Conservation (phyloP, 2,797 vertebrate genomes). For the Paguma larvata region DNA sequence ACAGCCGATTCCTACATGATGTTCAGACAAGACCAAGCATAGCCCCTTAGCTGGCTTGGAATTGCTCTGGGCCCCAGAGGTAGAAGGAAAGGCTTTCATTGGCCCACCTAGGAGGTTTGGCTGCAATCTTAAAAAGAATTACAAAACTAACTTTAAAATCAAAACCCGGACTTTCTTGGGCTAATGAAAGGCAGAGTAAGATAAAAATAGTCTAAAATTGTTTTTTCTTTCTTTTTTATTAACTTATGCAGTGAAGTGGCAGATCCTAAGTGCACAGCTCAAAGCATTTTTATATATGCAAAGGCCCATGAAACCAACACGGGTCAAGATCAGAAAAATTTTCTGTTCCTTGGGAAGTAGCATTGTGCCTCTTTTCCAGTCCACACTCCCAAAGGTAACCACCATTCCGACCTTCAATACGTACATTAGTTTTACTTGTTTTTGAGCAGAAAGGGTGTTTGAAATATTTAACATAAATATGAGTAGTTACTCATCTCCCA, state of each 20-base stretch:
- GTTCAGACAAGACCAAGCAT: background rate
- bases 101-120: background rate
- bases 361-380: background rate
- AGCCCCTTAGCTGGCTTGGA: background rate
- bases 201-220: background rate
- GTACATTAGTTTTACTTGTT: background rate
- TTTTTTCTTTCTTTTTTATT: background rate
- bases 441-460: background rate
- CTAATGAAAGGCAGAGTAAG: background rate
- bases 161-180: conserved; percentile 1
- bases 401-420: background rate
- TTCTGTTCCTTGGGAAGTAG: background rate
- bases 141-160: background rate
- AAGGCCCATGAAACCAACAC: background rate
- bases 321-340: background rate
- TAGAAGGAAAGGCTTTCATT: background rate
- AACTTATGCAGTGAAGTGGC: background rate
- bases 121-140: background rate
- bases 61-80: background rate
- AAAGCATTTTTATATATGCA: background rate
- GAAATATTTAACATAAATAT: background rate
- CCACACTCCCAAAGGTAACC: background rate
- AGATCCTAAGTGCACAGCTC: background rate
- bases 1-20: background rate
- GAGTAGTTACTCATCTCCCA: background rate